A percentile compares a stretch with the other conserved stretches of the same genome.
Conservation (phyloP, 2,888 invertebrate genomes). For the Leptinotarsa peninsularis region DNA sequence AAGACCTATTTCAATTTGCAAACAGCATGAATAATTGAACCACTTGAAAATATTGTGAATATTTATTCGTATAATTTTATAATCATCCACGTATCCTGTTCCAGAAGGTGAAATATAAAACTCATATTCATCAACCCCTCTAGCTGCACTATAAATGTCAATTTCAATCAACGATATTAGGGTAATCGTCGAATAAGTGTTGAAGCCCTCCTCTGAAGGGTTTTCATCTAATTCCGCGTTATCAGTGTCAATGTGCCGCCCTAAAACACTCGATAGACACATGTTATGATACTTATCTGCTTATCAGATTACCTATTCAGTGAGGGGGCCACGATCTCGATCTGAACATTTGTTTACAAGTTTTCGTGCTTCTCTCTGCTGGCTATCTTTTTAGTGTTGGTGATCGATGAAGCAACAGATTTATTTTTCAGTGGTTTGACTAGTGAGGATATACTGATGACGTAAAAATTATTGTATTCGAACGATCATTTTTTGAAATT, state of each 20-base stretch:
- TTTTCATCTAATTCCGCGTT: conserved; percentile 47
- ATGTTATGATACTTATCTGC: conserved; percentile 64
- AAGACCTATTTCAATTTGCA: too few relatives aligned
- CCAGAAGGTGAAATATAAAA: not conserved
- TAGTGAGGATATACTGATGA: not conserved
- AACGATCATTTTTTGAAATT: too few relatives aligned
- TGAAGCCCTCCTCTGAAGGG: conserved; percentile 42
- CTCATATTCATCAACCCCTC: not conserved
- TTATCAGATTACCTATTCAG: conserved; percentile 57
- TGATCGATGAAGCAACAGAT: conserved; percentile 16
- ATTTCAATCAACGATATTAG: conserved; percentile 42
- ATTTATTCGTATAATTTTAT: too few relatives aligned
- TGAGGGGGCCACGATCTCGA: conserved; percentile 38
- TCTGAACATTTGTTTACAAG: conserved; percentile 31
- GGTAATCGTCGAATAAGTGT: conserved; percentile 46
- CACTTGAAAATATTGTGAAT: too few relatives aligned
- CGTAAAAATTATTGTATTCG: too few relatives aligned
- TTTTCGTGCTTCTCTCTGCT: conserved; percentile 7
- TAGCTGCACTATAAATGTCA: conserved; percentile 35
- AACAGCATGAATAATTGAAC: not conserved
- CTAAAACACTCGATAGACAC: conserved; percentile 61
- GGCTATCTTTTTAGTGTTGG: not conserved
- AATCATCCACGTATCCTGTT: not conserved
- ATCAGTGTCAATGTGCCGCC: conserved; percentile 49
- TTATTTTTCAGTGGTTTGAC: not conserved